Percentiles rank a stretch among this genome's conserved stretches.
Conservation (phyloP, 1,140 invertebrate genomes). For the Scaptodrosophila lebanonensis region DNA sequence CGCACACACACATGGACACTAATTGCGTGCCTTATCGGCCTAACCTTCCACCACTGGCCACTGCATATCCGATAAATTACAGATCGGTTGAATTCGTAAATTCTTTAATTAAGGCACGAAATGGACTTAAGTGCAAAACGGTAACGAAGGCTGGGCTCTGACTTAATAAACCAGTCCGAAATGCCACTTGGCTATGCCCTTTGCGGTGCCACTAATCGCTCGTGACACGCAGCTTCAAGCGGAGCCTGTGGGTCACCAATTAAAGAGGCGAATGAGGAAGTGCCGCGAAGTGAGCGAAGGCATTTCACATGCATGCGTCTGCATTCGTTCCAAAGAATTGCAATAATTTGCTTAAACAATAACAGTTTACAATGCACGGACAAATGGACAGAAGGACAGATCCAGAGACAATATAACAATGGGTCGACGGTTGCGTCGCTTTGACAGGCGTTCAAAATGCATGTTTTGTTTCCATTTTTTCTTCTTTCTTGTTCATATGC, state of each 20-base stretch:
- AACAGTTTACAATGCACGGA: constrained; percentile 37
- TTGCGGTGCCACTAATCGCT: constrained; percentile 43
- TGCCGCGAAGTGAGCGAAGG: background rate
- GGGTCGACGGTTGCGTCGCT: constrained; percentile 17
- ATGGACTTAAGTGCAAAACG: constrained; percentile 57
- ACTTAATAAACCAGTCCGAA: constrained; percentile 5
- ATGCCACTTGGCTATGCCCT: constrained; percentile 29
- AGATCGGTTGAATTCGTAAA: constrained; percentile 67
- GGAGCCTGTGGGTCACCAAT: constrained; percentile 14
- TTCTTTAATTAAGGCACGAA: constrained; percentile 59
- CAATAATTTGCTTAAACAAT: constrained; percentile 61
- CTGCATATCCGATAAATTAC: no score
- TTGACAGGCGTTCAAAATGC: constrained; percentile 32
- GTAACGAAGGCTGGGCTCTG: constrained; percentile 44
- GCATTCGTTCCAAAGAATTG: constrained; percentile 33
- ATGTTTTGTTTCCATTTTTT: constrained; percentile 9
- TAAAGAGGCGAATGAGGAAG: constrained; percentile 38
- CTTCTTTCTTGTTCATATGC: no score
- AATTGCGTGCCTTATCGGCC: no score
- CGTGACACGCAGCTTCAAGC: constrained; percentile 7
- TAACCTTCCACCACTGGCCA: no score
- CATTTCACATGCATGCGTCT: no score
- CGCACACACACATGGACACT: no score
- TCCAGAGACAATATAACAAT: constrained; percentile 39
- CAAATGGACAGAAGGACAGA: no score